These are phyloP conservation scores for Clarias laeviceps DNA, from an alignment of 2,797 vertebrate genomes.

Conservation along the genomic window DNA sequence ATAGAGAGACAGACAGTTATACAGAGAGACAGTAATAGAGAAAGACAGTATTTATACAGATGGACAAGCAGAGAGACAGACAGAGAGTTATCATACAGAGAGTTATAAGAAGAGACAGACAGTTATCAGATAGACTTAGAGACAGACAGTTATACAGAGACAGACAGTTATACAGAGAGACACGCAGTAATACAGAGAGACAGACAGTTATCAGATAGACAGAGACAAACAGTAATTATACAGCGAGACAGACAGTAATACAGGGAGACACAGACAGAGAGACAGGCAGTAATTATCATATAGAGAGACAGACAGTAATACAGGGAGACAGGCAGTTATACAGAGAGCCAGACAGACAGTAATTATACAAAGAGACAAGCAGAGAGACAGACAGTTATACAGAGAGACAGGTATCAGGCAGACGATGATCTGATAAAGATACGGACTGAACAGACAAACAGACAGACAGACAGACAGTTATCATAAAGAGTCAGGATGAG, in stretches of 20 bases:
- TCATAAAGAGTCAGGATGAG: no score
- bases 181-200: background rate
- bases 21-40: background rate
- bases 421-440: background rate
- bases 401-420: background rate
- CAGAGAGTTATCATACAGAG: background rate
- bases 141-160: background rate
- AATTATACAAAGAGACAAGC: background rate
- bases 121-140: background rate
- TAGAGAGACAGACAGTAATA: background rate
- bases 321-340: background rate
- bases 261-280: background rate
- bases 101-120: background rate
- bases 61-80: background rate
- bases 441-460: no score
- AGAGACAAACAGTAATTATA: background rate
- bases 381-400: background rate
- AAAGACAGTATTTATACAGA: background rate
- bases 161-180: background rate
- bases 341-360: background rate
- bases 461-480: background rate
- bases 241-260: background rate
- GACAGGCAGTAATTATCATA: background rate
- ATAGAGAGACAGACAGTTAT: background rate
- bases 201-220: background rate